Conservation (phyloP, 2,797 vertebrate genomes). For the Myripristis murdjan region DNA sequence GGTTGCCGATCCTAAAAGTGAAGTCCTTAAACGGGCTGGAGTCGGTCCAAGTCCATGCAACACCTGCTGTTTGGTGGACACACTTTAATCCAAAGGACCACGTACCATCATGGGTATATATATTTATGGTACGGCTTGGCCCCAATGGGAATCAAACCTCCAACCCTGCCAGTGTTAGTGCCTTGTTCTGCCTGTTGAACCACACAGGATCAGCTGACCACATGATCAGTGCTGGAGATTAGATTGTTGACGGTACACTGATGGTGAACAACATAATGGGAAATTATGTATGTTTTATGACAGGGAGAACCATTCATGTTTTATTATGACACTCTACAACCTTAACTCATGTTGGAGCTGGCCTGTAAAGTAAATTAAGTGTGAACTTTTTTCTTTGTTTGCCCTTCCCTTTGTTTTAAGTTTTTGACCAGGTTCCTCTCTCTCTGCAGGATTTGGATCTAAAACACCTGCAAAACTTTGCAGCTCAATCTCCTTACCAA, state of each 20-base stretch:
- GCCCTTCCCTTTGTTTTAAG: not conserved
- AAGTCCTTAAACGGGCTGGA: too few species aligned
- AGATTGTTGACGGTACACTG: not conserved
- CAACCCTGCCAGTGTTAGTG: not conserved
- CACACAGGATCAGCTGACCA: too few species aligned
- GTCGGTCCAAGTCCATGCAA: too few species aligned
- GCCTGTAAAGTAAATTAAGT: not conserved
- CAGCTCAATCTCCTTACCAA: constrained; percentile 85
- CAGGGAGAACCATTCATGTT: too few species aligned
- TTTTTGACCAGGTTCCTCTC: not conserved
- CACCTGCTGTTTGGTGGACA: too few species aligned
- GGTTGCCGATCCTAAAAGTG: not conserved
- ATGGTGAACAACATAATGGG: not conserved
- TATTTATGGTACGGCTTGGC: too few species aligned
- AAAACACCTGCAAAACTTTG: constrained; percentile 84
- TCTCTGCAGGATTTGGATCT: constrained; percentile 88
- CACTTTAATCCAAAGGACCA: too few species aligned
- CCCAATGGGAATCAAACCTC: not conserved
- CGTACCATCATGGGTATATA: too few species aligned
- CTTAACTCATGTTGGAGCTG: not conserved
- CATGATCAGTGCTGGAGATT: not conserved
- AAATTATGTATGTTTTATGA: too few species aligned
- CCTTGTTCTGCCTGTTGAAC: not conserved
- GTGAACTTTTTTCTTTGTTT: not conserved
- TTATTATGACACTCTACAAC: too few species aligned